Evolutionary conservation across 2,113 vertebrate species (phyloP).

Genomic region (Jaculus jaculus): DNA sequence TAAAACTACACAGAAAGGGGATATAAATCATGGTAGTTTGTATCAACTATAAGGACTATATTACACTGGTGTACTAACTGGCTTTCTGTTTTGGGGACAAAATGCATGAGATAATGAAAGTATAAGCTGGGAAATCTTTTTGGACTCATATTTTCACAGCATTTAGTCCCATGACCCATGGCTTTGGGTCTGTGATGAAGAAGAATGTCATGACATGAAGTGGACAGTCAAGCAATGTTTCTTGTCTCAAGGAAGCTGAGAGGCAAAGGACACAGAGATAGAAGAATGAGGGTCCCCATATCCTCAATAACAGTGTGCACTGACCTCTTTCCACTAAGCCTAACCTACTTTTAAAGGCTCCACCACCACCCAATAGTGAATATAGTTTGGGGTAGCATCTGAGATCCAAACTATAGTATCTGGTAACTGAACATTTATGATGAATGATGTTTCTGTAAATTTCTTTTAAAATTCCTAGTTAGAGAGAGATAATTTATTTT

Average conservation of each 20-base stretch:
- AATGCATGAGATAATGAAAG: neutral
- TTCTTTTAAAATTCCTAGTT: slow-evolving; percentile 18
- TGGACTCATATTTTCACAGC: neutral
- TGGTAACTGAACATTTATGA: neutral
- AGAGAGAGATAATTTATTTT: neutral
- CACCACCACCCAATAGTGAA: neutral
- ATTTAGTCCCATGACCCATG: neutral
- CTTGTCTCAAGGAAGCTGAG: neutral
- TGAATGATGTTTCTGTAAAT: neutral
- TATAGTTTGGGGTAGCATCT: neutral
- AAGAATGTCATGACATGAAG: no score
- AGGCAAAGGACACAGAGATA: neutral
- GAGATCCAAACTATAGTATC: neutral
- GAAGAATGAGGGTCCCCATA: neutral
- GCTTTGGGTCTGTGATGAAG: neutral
- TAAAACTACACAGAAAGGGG: neutral
- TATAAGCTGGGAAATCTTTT: neutral
- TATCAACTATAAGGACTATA: neutral
- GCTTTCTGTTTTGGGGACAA: neutral
- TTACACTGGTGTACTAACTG: neutral
- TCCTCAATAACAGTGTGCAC: neutral
- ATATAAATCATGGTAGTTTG: neutral
- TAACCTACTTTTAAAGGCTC: neutral
- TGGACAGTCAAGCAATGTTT: neutral
- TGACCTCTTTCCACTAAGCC: neutral